Evolutionary conservation across 2,888 invertebrate genomes (phyloP).

Genomic region (Amphipoea lucens): DNA sequence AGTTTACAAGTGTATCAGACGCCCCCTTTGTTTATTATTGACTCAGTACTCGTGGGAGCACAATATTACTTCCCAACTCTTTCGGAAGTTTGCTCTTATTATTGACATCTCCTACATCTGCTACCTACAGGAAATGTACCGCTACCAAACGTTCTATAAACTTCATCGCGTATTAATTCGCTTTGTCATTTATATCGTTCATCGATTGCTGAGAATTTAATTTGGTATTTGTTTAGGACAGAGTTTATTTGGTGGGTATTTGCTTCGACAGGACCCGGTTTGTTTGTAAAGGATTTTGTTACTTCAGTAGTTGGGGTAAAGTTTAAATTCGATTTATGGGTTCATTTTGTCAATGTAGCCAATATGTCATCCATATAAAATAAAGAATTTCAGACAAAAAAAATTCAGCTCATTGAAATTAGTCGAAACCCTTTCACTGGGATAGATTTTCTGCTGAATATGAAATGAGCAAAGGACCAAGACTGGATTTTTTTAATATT

Average conservation of each 20-base stretch:
- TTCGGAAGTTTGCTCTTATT: conserved; percentile 89
- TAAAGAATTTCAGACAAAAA: background rate
- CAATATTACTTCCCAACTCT: conserved; percentile 88
- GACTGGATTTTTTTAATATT: background rate
- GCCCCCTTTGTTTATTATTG: conserved; percentile 89
- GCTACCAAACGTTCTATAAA: conserved; percentile 77
- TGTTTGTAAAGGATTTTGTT: conserved; percentile 48
- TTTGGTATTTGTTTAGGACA: conserved; percentile 58
- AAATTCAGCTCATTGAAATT: background rate
- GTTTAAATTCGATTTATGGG: conserved; percentile 32
- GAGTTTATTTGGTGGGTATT: conserved; percentile 45
- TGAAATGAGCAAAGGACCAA: background rate
- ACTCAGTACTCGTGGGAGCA: conserved; percentile 80
- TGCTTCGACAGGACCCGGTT: conserved; percentile 34
- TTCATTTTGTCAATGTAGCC: background rate
- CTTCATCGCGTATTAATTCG: conserved; percentile 78
- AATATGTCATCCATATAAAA: background rate
- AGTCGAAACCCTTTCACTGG: background rate
- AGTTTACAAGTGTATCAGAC: conserved; percentile 90
- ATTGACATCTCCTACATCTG: conserved; percentile 88
- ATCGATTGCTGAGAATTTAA: conserved; percentile 64
- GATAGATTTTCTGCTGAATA: background rate
- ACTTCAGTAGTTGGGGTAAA: conserved; percentile 39
- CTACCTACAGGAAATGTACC: conserved; percentile 84
- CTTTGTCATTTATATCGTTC: conserved; percentile 70